Conservation (phyloP, 1,140 invertebrate genomes). For the Drosophila elegans region DNA sequence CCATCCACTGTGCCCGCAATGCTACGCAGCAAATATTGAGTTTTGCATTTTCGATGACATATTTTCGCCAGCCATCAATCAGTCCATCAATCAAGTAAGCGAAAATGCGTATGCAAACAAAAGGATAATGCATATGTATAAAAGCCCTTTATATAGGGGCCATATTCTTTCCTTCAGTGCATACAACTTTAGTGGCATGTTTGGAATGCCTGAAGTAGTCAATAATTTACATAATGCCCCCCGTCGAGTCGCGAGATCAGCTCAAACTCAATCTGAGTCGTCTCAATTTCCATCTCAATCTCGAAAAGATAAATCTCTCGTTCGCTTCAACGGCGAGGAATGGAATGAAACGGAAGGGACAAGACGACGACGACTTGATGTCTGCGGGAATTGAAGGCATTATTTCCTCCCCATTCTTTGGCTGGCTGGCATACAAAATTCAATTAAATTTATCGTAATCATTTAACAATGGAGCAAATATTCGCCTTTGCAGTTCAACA, state of each 20-base stretch:
- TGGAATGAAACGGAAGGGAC: background rate
- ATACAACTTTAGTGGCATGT: conserved; percentile 1
- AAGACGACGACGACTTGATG: conserved; percentile 20
- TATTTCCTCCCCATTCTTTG: conserved; percentile 30
- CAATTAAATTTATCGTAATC: conserved; percentile 78
- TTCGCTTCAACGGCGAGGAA: background rate
- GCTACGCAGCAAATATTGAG: conserved; percentile 21
- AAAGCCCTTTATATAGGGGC: no score
- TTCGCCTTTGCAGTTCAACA: conserved; percentile 43
- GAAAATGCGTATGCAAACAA: conserved; percentile 22
- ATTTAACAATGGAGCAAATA: conserved; percentile 72
- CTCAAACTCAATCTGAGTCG: conserved; percentile 37
- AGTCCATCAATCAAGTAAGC: conserved; percentile 22
- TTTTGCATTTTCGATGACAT: conserved; percentile 41
- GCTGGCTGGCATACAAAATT: conserved; percentile 50
- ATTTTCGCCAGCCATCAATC: conserved; percentile 37
- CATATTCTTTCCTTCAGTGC: conserved; percentile 6
- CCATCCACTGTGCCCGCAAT: conserved; percentile 18
- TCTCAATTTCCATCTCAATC: conserved; percentile 45
- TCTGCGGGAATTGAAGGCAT: conserved; percentile 44
- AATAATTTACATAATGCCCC: conserved; percentile 29
- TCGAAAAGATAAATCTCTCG: conserved; percentile 10
- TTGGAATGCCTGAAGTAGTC: conserved; percentile 33
- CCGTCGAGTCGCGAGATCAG: conserved; percentile 6
- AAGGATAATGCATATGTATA: conserved; percentile 15